Evolutionary conservation across 2,113 vertebrate genomes (phyloP).

Genomic region (Maccullochella peelii): DNA sequence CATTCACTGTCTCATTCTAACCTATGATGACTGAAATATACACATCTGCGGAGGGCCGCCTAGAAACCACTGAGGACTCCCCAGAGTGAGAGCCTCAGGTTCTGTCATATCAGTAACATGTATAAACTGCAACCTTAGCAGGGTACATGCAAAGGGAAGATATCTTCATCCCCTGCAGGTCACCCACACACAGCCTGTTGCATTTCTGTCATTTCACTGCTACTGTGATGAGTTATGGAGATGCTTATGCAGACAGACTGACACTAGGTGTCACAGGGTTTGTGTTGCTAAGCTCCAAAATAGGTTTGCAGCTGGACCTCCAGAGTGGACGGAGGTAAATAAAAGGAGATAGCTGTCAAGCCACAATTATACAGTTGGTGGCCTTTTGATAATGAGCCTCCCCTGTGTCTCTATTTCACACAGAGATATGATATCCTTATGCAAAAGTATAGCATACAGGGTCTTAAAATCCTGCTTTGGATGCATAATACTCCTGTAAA

Average conservation of each 20-base stretch:
- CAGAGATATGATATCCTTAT: not conserved
- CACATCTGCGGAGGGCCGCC: constrained; percentile 26
- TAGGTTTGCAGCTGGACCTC: constrained; percentile 49
- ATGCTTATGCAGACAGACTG: constrained; percentile 2
- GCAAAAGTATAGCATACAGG: not conserved
- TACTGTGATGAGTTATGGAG: constrained; percentile 31
- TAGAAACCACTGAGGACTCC: constrained; percentile 43
- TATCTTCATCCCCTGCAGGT: constrained; percentile 9
- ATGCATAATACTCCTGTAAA: no score
- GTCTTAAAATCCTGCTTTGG: not conserved
- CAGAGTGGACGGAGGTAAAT: constrained; percentile 40
- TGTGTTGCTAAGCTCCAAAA: constrained; percentile 23
- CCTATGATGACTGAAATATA: constrained; percentile 15
- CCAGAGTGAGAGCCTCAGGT: constrained; percentile 38
- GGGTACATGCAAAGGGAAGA: constrained; percentile 19
- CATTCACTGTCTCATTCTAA: not conserved
- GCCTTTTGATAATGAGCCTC: not conserved
- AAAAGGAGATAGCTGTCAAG: constrained; percentile 40
- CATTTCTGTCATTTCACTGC: constrained; percentile 11
- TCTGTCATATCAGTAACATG: constrained; percentile 57
- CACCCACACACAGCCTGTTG: not conserved
- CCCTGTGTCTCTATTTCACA: not conserved
- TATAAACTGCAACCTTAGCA: constrained; percentile 57
- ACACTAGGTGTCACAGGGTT: constrained; percentile 1
- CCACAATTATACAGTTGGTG: constrained; percentile 23